Conservation (phyloP, 2,113 vertebrate genomes). For the Cygnus atratus region DNA sequence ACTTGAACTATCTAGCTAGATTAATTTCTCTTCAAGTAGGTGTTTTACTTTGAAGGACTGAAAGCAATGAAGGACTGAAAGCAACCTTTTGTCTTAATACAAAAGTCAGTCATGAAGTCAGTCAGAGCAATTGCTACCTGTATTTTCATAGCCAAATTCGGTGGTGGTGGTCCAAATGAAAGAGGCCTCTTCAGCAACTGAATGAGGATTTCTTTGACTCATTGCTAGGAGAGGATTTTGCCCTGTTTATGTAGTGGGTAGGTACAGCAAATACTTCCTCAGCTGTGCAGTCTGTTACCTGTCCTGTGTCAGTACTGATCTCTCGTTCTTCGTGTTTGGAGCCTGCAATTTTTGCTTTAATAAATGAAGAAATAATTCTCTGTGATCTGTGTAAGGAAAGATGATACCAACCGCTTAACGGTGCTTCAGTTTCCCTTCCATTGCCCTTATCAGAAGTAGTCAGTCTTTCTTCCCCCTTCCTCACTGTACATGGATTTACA, state of each 20-base stretch:
- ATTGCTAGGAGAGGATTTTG: background rate
- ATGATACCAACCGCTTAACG: background rate
- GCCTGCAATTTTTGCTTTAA: background rate
- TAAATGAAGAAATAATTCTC: background rate
- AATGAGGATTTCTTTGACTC: background rate
- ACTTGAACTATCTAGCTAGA: background rate
- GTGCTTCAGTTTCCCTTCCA: background rate
- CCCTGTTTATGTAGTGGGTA: background rate
- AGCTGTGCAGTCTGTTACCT: background rate
- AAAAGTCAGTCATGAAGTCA: background rate
- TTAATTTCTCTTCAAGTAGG: background rate
- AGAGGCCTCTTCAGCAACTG: background rate
- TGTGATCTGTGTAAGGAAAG: background rate
- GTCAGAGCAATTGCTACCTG: background rate
- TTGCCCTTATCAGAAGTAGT: background rate
- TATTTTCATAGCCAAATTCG: background rate
- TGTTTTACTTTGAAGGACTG: background rate
- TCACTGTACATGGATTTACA: fast-evolving
- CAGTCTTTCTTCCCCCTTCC: background rate
- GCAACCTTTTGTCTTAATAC: background rate
- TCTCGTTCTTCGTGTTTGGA: background rate
- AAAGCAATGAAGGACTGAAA: background rate
- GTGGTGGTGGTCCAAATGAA: background rate
- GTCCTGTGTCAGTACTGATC: background rate
- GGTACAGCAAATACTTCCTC: background rate